phyloP scores from a whole-genome alignment of 2,797 vertebrate genomes.

The Anomalospiza imberbis region DNA sequence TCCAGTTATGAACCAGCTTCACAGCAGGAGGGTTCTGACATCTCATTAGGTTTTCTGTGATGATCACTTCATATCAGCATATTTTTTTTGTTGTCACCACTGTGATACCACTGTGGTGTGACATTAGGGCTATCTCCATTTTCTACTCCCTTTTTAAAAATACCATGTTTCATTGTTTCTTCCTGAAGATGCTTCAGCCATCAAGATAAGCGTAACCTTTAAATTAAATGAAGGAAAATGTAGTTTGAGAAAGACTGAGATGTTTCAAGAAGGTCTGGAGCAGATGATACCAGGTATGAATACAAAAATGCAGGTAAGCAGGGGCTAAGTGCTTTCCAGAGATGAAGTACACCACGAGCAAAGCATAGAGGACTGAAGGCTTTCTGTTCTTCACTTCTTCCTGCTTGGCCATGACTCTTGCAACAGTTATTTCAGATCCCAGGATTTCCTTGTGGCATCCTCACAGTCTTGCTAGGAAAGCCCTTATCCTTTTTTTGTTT shows the following conservation, averaged over 20 bases:
- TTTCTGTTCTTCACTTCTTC: background rate
- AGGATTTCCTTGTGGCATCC: background rate
- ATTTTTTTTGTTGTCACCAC: background rate
- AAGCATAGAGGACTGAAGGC: background rate
- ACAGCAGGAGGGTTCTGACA: background rate
- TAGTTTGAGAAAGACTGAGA: constrained; percentile 90
- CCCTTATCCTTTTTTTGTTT: background rate
- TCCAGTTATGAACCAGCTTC: background rate
- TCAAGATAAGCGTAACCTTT: constrained; percentile 92
- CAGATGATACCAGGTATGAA: constrained; percentile 86
- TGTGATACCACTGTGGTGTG: background rate
- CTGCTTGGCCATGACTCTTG: background rate
- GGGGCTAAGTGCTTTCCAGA: background rate
- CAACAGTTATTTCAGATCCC: background rate
- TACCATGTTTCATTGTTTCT: constrained; percentile 70
- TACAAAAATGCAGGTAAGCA: constrained; percentile 13
- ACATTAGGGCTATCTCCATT: background rate
- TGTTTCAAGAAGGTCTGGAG: constrained; percentile 83
- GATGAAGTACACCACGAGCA: background rate
- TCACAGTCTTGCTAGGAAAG: background rate
- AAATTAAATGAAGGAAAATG: constrained; percentile 89
- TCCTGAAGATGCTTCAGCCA: constrained; percentile 77
- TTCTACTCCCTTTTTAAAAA: background rate
- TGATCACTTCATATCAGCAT: background rate
- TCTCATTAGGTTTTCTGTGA: background rate